These are phyloP conservation scores for Ceratina japonica DNA, from an alignment of 1,140 invertebrate genomes.

Conservation along the genomic window DNA sequence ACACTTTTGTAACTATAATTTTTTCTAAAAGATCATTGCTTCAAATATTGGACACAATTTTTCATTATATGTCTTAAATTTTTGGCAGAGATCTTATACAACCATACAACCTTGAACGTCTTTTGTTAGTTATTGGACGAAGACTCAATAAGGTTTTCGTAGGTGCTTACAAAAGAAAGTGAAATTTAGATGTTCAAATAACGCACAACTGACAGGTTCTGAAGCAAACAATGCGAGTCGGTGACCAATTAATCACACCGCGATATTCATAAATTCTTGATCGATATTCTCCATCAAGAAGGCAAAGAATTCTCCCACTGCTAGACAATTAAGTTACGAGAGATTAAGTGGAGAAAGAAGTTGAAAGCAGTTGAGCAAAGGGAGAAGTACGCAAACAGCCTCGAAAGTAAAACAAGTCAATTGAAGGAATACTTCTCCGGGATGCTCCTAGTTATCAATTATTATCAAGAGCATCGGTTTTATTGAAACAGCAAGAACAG, in stretches of 20 bases:
- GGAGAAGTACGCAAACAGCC: background rate
- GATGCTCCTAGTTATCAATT: constrained; percentile 45
- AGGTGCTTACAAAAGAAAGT: background rate
- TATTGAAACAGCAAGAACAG: constrained; percentile 20
- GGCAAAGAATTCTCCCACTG: background rate
- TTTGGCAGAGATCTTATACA: too few species aligned
- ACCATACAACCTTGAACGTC: too few species aligned
- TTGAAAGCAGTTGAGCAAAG: constrained; percentile 7
- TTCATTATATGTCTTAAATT: too few species aligned
- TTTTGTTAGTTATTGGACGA: too few species aligned
- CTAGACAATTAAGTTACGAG: constrained; percentile 29
- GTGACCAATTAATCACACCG: background rate
- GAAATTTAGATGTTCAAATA: too few species aligned
- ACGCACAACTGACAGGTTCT: background rate
- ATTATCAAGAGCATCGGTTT: constrained; percentile 41
- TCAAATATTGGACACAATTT: too few species aligned
- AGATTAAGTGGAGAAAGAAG: background rate
- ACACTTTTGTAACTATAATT: too few species aligned
- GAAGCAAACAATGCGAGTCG: background rate
- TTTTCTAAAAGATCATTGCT: too few species aligned
- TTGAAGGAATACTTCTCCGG: constrained; percentile 13
- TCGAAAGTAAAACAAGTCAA: constrained; percentile 3
- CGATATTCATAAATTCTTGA: constrained; percentile 12
- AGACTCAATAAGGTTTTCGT: background rate
- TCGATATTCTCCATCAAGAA: background rate